phyloP scores from a whole-genome alignment of 2,888 invertebrate species.

The Caenorhabditis sinica region DNA sequence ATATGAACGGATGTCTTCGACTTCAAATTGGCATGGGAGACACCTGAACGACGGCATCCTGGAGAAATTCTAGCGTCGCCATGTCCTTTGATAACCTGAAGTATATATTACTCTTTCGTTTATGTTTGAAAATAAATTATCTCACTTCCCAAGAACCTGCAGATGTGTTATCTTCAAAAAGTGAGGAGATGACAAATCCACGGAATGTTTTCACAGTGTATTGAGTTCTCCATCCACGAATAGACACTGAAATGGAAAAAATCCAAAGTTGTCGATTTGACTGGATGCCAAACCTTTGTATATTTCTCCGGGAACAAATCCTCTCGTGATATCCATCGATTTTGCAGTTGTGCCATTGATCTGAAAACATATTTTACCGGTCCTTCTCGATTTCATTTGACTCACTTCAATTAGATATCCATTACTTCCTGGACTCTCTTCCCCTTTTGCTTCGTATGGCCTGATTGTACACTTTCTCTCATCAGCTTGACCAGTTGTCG shows the following conservation, averaged over 20 bases:
- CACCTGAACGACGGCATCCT: conserved; percentile 80
- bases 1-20: conserved; percentile 82
- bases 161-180: conserved; percentile 75
- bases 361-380: conserved; percentile 24
- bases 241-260: conserved; percentile 73
- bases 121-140: background rate
- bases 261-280: background rate
- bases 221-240: conserved; percentile 82
- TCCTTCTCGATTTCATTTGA: background rate
- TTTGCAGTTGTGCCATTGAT: conserved; percentile 66
- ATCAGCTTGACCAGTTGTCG: conserved; percentile 6
- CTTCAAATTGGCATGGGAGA: conserved; percentile 81
- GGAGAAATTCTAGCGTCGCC: conserved; percentile 82
- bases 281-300: conserved; percentile 69
- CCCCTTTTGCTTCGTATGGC: conserved; percentile 77
- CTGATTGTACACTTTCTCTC: conserved; percentile 66
- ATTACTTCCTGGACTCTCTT: conserved; percentile 78
- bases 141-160: conserved; percentile 82
- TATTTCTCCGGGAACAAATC: conserved; percentile 80
- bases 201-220: conserved; percentile 84
- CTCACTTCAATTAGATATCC: conserved; percentile 81
- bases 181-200: conserved; percentile 82
- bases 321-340: conserved; percentile 63
- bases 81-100: conserved; percentile 70
- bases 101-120: background rate